These are phyloP conservation scores for Ophion slaviceki DNA, from an alignment of 2,888 invertebrate genomes.

Conservation along the genomic window DNA sequence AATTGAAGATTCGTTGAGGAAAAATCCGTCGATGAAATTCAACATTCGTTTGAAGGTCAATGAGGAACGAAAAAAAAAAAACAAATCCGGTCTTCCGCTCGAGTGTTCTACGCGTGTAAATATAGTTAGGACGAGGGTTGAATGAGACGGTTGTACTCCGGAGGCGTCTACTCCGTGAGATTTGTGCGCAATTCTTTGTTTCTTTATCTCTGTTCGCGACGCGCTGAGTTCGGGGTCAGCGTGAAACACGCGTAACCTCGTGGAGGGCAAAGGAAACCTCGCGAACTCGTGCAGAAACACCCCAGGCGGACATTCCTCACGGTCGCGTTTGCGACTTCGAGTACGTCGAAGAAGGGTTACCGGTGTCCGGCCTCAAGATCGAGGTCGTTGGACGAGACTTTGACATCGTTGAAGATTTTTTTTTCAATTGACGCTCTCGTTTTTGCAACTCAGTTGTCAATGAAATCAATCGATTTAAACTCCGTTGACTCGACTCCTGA, in stretches of 20 bases:
- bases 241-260: conserved; percentile 59
- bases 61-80: neutral
- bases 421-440: too few species aligned
- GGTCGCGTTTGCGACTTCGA: conserved; percentile 54
- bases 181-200: neutral
- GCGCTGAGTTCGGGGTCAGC: conserved; percentile 53
- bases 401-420: conserved; percentile 34
- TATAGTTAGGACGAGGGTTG: conserved; percentile 20
- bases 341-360: conserved; percentile 48
- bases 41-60: conserved; percentile 24
- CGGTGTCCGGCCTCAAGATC: conserved; percentile 67
- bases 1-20: neutral
- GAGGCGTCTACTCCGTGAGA: neutral
- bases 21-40: neutral
- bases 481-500: neutral
- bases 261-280: conserved; percentile 64
- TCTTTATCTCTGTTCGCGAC: conserved; percentile 11
- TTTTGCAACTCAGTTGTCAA: neutral
- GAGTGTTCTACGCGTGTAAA: conserved; percentile 40
- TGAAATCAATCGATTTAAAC: neutral
- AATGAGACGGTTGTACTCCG: conserved; percentile 24
- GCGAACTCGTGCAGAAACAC: conserved; percentile 47
- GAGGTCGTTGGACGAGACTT: conserved; percentile 63
- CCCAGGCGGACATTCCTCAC: conserved; percentile 59
- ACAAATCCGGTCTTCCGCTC: conserved; percentile 10